These are phyloP conservation scores for Microtus richardsoni DNA, from an alignment of 2,113 vertebrate genomes.

Conservation along the genomic window DNA sequence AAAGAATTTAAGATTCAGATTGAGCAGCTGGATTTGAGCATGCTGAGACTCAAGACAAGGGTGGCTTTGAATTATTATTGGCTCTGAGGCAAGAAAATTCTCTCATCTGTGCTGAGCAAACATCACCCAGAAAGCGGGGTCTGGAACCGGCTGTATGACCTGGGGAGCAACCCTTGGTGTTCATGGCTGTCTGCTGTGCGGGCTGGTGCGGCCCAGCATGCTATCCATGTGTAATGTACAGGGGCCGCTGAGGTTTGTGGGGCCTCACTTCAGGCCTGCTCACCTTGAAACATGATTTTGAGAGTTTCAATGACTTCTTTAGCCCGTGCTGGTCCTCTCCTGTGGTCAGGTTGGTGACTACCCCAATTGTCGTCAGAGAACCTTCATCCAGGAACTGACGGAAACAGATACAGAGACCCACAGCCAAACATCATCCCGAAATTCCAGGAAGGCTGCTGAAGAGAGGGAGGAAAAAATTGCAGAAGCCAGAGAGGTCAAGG, in stretches of 20 bases:
- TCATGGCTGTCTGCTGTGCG: not conserved
- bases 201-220: not conserved
- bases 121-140: not conserved
- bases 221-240: not conserved
- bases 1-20: conserved; percentile 59
- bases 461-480: not conserved
- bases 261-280: not conserved
- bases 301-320: conserved; percentile 26
- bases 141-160: not conserved
- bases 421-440: not conserved
- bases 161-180: not conserved
- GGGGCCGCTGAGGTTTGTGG: not conserved
- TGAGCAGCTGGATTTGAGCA: conserved; percentile 51
- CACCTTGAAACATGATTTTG: not conserved
- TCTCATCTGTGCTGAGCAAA: conserved; percentile 27
- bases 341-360: not conserved
- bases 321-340: not conserved
- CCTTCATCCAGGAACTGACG: not conserved
- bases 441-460: not conserved
- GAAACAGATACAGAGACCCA: not conserved
- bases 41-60: conserved; percentile 35
- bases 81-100: conserved; percentile 58
- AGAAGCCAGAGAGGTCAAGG: not conserved
- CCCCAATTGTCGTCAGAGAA: not conserved
- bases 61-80: conserved; percentile 54